phyloP scores from a whole-genome alignment of 1,140 invertebrate species.

The Trachymyrmex cornetzi region DNA sequence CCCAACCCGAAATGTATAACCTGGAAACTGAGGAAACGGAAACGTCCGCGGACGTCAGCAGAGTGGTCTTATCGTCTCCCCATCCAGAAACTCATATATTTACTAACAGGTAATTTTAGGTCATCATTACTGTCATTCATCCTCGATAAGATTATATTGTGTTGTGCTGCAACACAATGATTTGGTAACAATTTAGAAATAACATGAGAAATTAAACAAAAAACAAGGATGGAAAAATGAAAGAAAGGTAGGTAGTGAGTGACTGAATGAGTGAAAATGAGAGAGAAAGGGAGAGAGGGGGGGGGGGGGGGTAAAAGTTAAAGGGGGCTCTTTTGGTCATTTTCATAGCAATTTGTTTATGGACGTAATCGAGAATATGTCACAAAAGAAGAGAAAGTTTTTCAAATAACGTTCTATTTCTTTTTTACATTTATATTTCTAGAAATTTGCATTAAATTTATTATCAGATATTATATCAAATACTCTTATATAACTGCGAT shows the following conservation, averaged over 20 bases:
- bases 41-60: constrained; percentile 73
- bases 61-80: constrained; percentile 80
- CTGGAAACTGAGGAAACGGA: constrained; percentile 75
- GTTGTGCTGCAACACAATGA: neutral
- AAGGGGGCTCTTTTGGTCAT: too few relatives aligned
- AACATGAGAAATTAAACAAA: neutral
- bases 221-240: neutral
- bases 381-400: neutral
- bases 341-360: neutral
- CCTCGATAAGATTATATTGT: neutral
- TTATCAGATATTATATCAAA: neutral
- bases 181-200: neutral
- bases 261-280: neutral
- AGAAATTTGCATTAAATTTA: neutral
- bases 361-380: neutral
- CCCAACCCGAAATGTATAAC: constrained; percentile 78
- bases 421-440: neutral
- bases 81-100: constrained; percentile 82
- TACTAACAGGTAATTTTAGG: constrained; percentile 80
- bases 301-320: too few relatives aligned
- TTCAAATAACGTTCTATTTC: too few relatives aligned
- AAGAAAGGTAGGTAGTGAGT: neutral
- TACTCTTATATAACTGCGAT: too few relatives aligned
- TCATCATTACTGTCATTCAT: neutral
- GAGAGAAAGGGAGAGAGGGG: neutral